Percentiles rank a stretch among this genome's conserved stretches.
Evolutionary conservation across 2,113 vertebrate genomes (phyloP).

Genomic region (Actenoides hombroni): DNA sequence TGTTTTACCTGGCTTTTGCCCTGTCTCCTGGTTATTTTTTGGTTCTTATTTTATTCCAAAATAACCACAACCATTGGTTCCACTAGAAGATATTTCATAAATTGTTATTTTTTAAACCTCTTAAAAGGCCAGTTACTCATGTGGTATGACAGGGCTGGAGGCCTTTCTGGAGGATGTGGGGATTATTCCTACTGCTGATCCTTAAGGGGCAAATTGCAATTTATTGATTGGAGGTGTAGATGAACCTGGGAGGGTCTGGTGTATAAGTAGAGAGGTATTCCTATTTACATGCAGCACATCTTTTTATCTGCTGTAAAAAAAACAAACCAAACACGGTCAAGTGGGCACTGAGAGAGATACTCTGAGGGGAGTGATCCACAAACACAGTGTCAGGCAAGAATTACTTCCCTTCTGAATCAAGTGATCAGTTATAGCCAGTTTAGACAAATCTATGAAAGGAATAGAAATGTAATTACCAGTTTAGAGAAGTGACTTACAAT

Average conservation of each 20-base stretch:
- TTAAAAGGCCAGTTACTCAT: conserved; percentile 11
- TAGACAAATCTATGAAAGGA: neutral
- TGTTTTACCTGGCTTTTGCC: neutral
- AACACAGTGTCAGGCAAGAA: neutral
- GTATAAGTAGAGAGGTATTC: neutral
- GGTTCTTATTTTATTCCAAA: neutral
- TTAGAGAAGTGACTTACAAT: neutral
- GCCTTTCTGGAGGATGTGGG: neutral
- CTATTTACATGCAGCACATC: rapidly evolving
- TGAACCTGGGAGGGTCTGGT: neutral
- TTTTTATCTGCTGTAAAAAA: neutral
- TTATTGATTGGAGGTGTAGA: neutral
- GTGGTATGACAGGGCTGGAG: neutral
- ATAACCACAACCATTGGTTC: neutral
- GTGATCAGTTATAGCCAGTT: neutral
- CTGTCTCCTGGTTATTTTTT: neutral
- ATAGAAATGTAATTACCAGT: neutral
- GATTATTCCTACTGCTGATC: neutral
- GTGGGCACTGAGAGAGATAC: neutral
- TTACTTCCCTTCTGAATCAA: neutral
- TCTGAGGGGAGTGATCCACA: neutral
- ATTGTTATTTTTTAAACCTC: conserved; percentile 1
- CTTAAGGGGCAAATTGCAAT: neutral
- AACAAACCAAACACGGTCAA: neutral
- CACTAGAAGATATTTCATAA: neutral